Evolutionary conservation across 2,888 invertebrate genomes (phyloP).

Genomic region (Dryocosmus kuriphilus): DNA sequence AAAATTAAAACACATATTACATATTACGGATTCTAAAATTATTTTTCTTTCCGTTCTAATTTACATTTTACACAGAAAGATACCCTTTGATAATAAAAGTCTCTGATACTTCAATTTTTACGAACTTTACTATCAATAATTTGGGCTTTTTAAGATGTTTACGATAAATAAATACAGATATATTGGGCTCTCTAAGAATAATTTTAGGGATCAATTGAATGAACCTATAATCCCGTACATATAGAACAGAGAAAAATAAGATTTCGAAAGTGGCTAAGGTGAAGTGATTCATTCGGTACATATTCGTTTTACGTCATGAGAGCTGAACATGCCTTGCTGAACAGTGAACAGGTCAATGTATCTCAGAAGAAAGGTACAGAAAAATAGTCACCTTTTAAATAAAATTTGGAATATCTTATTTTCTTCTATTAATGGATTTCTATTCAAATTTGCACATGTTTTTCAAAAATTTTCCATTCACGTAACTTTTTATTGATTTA

Average conservation of each 20-base stretch:
- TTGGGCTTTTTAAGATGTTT: too few species aligned
- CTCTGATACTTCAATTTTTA: too few species aligned
- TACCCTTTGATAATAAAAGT: too few species aligned
- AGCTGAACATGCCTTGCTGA: background rate
- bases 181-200: background rate
- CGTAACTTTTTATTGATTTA: too few species aligned
- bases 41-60: too few species aligned
- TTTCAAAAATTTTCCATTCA: too few species aligned
- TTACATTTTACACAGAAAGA: too few species aligned
- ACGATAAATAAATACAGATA: background rate
- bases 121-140: too few species aligned
- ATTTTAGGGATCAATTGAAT: background rate
- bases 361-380: background rate
- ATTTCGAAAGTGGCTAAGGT: background rate
- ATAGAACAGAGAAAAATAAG: background rate
- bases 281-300: slow-evolving; percentile 6
- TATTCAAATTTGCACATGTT: too few species aligned
- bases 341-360: background rate
- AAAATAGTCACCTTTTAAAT: background rate
- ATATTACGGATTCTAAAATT: too few species aligned
- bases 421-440: too few species aligned
- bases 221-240: background rate
- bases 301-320: background rate
- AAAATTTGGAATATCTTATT: background rate
- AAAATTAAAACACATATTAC: too few species aligned